Base-by-base conservation (phyloP, 2,888 invertebrate species). In the Amorpha juglandis region DNA sequence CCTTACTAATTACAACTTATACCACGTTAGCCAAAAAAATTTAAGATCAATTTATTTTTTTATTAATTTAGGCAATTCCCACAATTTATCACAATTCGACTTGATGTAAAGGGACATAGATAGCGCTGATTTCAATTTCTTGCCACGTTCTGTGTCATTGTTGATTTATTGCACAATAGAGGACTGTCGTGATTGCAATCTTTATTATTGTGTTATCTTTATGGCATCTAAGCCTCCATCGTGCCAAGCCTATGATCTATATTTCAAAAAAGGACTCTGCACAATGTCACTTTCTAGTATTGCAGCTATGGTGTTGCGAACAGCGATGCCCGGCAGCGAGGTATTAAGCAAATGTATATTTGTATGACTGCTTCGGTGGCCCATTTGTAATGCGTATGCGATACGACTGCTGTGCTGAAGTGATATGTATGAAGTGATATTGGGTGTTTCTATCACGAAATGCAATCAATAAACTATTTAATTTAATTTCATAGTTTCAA, bases 161-260 rank as follows among this genome's bases (percentile, higher is more conserved):
- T 53, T 45, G 64, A 68, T 73, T 47, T 45, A 63, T 63, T 63
- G 47, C 9, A 47, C 62, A 63, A 48, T 45, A 11, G 45, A 27
- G 27, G 47, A 47, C 47, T 63, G 47, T 47, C 8, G 47, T 63
- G 48, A 63, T 63, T 47, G 16, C 16, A 47, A 63, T 63, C 45
- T 47, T 48, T 33, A 47, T 63, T 63, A 47, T 47, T 33, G 47
- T 63, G 62, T n/a, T 73, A 73, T 73, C 73, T 72, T 63, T 72
- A 69, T 62, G 64, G 69, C 71, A 74, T 78, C 74, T 71, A 66
- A 19, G 19, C 50, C 72, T 70, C 69, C 69, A 77, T 74, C 75
- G 74, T 73, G 71, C 71, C 71, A 71, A 72, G 74, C 68, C 69
- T 74, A 75, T 73, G 71, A 66, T 76, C 75, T 74, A 75, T 79